A percentile compares a stretch with the other conserved stretches of the same genome.
These are phyloP conservation scores for Gila robusta DNA, from an alignment of 2,797 vertebrate genomes.

Conservation along the genomic window DNA sequence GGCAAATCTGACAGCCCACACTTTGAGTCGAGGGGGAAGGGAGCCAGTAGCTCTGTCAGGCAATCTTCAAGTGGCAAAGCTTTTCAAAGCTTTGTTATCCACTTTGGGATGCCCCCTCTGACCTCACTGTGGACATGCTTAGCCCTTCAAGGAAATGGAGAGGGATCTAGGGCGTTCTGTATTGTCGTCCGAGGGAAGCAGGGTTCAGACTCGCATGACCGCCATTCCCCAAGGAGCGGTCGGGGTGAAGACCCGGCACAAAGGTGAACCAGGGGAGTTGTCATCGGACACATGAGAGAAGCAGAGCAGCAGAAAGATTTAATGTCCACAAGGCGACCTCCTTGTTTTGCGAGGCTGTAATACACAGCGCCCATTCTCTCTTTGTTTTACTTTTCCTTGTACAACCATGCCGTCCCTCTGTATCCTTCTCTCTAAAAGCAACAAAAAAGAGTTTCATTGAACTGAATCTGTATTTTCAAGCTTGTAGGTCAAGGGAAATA, in stretches of 20 bases:
- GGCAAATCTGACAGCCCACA: constrained; percentile 85
- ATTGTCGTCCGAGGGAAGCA: constrained; percentile 69
- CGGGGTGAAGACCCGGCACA: constrained; percentile 68
- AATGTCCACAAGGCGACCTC: constrained; percentile 73
- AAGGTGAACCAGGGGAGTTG: constrained; percentile 68
- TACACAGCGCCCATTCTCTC: constrained; percentile 72
- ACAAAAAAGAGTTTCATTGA: constrained; percentile 29
- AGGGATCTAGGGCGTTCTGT: constrained; percentile 75
- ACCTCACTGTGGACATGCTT: constrained; percentile 77
- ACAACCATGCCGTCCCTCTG: constrained; percentile 52
- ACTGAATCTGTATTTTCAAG: constrained; percentile 35
- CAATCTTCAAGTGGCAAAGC: constrained; percentile 84
- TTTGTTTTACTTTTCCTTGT: constrained; percentile 62
- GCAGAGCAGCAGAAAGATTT: constrained; percentile 67
- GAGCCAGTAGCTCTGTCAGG: constrained; percentile 73
- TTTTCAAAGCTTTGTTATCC: constrained; percentile 80
- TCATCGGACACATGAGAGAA: constrained; percentile 64
- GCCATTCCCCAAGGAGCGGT: constrained; percentile 79
- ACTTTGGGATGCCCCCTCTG: constrained; percentile 82
- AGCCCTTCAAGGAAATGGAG: constrained; percentile 79
- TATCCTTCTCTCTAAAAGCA: constrained; percentile 42
- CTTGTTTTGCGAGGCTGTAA: constrained; percentile 68
- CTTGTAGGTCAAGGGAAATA: constrained; percentile 5
- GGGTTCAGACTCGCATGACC: constrained; percentile 79
- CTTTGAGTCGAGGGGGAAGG: constrained; percentile 70